Percentiles rank a stretch among this genome's conserved stretches.
Conservation (phyloP, 2,113 vertebrate genomes). For the Microcebus tavaratra region DNA sequence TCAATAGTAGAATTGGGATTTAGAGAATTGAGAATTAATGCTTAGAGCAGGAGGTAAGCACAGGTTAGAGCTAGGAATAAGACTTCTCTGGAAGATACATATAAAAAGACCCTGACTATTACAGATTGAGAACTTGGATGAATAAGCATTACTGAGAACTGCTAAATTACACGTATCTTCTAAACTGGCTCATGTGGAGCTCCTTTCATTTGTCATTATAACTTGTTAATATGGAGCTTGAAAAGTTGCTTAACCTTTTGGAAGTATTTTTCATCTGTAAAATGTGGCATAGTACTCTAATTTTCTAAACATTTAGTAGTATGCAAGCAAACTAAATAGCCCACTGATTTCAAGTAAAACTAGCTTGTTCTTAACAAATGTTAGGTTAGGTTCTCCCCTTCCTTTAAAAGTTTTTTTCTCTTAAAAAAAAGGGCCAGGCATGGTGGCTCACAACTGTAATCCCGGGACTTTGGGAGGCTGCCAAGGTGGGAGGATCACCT, state of each 20-base stretch:
- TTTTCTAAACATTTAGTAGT: conserved; percentile 35
- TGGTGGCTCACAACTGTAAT: too few relatives aligned
- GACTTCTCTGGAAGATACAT: neutral
- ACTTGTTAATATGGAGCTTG: conserved; percentile 13
- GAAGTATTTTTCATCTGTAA: conserved; percentile 41
- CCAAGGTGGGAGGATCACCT: too few relatives aligned
- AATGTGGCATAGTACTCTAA: conserved; percentile 4
- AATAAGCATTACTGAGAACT: conserved; percentile 31
- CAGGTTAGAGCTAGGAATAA: conserved; percentile 43
- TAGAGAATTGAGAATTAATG: conserved; percentile 13
- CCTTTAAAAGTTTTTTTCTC: neutral
- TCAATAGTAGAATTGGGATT: neutral
- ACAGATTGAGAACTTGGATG: conserved; percentile 15
- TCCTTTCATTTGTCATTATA: conserved; percentile 13
- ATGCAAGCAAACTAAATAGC: conserved; percentile 25
- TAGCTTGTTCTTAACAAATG: neutral
- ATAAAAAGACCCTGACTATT: neutral
- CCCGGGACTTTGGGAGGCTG: too few relatives aligned
- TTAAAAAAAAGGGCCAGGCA: neutral
- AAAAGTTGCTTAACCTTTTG: conserved; percentile 37
- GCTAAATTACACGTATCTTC: neutral
- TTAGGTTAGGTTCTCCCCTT: neutral
- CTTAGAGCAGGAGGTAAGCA: neutral
- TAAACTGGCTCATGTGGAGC: neutral
- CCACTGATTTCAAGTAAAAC: conserved; percentile 32